Conservation (phyloP, 2,888 invertebrate genomes). For the Tetragnatha montana region DNA sequence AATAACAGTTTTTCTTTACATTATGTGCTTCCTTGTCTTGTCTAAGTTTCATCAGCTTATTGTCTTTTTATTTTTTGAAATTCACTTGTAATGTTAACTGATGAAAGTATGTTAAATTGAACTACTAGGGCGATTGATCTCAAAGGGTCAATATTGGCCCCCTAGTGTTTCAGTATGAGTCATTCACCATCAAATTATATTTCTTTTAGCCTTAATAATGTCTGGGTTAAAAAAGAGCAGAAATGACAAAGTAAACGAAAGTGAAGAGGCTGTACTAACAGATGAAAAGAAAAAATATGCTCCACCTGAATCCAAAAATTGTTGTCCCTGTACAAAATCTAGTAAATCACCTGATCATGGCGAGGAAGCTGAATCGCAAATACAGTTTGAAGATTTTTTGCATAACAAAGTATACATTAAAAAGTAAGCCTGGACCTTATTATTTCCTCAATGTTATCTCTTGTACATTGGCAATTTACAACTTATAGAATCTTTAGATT, state of each 20-base stretch:
- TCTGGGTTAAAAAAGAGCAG: constrained; percentile 54
- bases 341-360: constrained; percentile 78
- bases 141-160: too few species aligned
- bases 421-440: constrained; percentile 73
- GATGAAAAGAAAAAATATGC: constrained; percentile 44
- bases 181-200: too few species aligned
- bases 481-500: background rate
- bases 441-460: background rate
- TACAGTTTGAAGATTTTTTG: constrained; percentile 86
- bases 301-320: constrained; percentile 72
- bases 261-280: constrained; percentile 7
- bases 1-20: too few species aligned
- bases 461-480: background rate
- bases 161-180: too few species aligned
- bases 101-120: too few species aligned
- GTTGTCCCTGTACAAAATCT: constrained; percentile 74
- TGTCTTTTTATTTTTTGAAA: too few species aligned
- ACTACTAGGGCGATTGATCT: too few species aligned
- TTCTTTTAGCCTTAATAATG: constrained; percentile 56
- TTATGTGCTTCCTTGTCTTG: too few species aligned
- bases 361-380: constrained; percentile 81
- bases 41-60: too few species aligned
- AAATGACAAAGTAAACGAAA: constrained; percentile 31
- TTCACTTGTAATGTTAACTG: too few species aligned
- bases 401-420: constrained; percentile 85